Percentiles rank a stretch among this genome's conserved stretches.
Evolutionary conservation across 2,113 vertebrate genomes (phyloP).

Genomic region (Condylura cristata): DNA sequence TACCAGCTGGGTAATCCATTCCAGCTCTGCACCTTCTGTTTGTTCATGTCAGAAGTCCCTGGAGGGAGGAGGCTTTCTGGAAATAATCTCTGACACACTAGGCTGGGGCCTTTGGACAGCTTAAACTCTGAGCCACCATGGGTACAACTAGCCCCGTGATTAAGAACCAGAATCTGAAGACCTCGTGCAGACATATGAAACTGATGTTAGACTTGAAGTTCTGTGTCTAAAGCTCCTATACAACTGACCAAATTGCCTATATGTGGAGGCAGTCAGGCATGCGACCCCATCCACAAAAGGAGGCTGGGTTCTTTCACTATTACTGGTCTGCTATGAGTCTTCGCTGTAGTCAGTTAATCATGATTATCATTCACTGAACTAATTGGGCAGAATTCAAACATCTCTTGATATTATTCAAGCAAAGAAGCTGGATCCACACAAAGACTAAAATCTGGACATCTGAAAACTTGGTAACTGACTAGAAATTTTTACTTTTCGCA

Average conservation of each 20-base stretch:
- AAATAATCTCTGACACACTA: slow-evolving; percentile 72
- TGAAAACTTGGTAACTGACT: slow-evolving; percentile 5
- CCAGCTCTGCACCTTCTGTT: slow-evolving; percentile 75
- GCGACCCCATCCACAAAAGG: slow-evolving; percentile 31
- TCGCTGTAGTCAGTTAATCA: neutral
- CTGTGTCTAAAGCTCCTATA: slow-evolving; percentile 51
- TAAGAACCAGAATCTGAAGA: slow-evolving; percentile 46
- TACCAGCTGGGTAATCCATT: slow-evolving; percentile 72
- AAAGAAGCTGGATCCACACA: slow-evolving; percentile 24
- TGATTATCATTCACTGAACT: slow-evolving; percentile 19
- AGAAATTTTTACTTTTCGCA: slow-evolving; percentile 3
- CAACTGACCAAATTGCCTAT: slow-evolving; percentile 7
- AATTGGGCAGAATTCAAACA: slow-evolving; percentile 45
- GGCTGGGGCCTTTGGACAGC: slow-evolving; percentile 20
- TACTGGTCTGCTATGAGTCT: neutral
- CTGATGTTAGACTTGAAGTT: slow-evolving; percentile 27
- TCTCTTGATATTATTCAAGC: slow-evolving; percentile 49
- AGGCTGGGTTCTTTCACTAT: neutral
- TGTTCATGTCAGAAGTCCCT: slow-evolving; percentile 76
- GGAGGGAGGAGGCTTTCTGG: slow-evolving; percentile 77
- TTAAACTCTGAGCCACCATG: slow-evolving; percentile 43
- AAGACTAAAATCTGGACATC: slow-evolving; percentile 35
- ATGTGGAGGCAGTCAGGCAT: neutral
- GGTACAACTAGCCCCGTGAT: slow-evolving; percentile 36
- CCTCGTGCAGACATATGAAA: slow-evolving; percentile 16